Conservation (phyloP, 2,797 vertebrate genomes). For the Fundulus diaphanus region DNA sequence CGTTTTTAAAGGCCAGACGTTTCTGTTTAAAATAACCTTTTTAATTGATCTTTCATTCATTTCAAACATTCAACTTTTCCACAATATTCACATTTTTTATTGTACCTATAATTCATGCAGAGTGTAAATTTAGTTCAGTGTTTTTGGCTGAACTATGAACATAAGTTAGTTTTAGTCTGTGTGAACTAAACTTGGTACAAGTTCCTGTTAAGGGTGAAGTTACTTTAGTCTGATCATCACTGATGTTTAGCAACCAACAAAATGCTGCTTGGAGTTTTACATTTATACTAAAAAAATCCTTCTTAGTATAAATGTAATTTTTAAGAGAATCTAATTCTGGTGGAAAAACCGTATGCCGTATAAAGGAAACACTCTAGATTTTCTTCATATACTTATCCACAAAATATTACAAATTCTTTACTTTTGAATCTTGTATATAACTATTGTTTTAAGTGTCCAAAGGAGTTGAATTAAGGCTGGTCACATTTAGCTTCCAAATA, state of each 20-base stretch:
- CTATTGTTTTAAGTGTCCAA: too few relatives aligned
- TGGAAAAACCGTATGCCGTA: background rate
- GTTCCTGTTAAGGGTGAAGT: background rate
- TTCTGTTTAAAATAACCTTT: background rate
- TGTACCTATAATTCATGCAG: too few relatives aligned
- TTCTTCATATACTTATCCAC: background rate
- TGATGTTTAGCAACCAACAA: background rate
- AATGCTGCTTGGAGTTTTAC: background rate
- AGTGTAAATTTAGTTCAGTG: too few relatives aligned
- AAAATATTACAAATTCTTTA: background rate
- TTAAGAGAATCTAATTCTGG: too few relatives aligned
- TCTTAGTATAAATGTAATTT: too few relatives aligned
- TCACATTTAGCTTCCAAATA: background rate
- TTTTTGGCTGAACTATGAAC: too few relatives aligned
- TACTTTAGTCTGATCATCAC: background rate
- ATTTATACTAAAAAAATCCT: background rate
- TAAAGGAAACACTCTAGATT: background rate
- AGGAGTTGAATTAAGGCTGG: background rate
- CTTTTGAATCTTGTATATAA: background rate
- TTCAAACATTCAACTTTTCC: background rate
- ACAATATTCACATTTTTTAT: too few relatives aligned
- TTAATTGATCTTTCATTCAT: background rate
- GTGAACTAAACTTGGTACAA: too few relatives aligned
- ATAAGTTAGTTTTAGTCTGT: too few relatives aligned
- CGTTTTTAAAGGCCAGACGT: too few relatives aligned